Evolutionary conservation across 2,888 invertebrate genomes (phyloP).

Genomic region (Polydrusus pterygomalis): DNA sequence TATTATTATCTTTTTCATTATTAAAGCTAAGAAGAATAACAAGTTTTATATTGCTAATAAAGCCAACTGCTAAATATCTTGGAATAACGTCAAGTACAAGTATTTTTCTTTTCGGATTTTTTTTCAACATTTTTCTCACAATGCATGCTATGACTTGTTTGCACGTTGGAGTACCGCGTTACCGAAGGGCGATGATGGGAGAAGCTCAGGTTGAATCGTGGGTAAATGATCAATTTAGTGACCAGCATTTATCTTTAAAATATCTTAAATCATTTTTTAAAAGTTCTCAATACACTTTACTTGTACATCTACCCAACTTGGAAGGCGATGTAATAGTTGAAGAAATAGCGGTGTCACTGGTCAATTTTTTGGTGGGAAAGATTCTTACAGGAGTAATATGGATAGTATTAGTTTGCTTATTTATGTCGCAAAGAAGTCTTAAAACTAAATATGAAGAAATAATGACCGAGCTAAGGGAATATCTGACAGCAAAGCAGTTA

Average conservation of each 20-base stretch:
- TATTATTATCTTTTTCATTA: slow-evolving; percentile 8
- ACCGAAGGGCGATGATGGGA: background rate
- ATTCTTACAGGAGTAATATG: slow-evolving; percentile 51
- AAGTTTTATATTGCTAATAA: slow-evolving; percentile 30
- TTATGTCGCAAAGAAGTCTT: slow-evolving; percentile 61
- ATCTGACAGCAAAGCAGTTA: slow-evolving; percentile 69
- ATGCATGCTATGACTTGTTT: slow-evolving; percentile 36
- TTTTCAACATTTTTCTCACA: slow-evolving; percentile 12
- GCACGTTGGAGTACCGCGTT: slow-evolving; percentile 24
- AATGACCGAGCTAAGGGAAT: slow-evolving; percentile 70
- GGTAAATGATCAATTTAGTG: slow-evolving; percentile 4
- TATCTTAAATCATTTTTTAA: slow-evolving; percentile 53
- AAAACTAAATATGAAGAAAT: slow-evolving; percentile 70
- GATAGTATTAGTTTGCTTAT: slow-evolving; percentile 50
- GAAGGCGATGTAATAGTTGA: slow-evolving; percentile 16
- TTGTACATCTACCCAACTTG: slow-evolving; percentile 28
- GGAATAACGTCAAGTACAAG: slow-evolving; percentile 30
- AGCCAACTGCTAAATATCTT: slow-evolving; percentile 36
- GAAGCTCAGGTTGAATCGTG: background rate
- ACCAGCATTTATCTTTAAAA: background rate
- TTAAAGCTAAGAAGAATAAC: slow-evolving; percentile 39
- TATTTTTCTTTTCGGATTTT: slow-evolving; percentile 31
- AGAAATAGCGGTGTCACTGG: slow-evolving; percentile 49
- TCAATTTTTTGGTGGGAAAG: slow-evolving; percentile 57
- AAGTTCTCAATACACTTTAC: slow-evolving; percentile 51